Percentiles rank a stretch among this genome's conserved stretches.
phyloP scores from a whole-genome alignment of 2,113 vertebrate species.

The Prolemur simus region DNA sequence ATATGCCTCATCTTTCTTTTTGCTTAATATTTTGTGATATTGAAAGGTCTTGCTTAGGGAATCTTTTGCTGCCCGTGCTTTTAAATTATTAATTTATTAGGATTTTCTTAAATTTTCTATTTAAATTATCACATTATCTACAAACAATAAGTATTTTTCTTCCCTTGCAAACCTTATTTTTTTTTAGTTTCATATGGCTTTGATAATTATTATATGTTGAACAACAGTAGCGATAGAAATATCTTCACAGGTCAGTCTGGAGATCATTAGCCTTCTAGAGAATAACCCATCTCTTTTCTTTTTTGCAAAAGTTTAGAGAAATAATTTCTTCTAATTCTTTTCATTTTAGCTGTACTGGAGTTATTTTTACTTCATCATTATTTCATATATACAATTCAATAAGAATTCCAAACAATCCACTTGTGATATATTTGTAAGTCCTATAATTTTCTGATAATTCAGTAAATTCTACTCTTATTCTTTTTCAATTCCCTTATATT shows the following conservation, averaged over 20 bases:
- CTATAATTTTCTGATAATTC: background rate
- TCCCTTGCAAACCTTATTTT: background rate
- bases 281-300: background rate
- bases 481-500: background rate
- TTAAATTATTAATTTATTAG: background rate
- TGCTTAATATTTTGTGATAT: background rate
- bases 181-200: background rate
- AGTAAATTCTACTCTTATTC: background rate
- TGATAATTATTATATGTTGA: background rate
- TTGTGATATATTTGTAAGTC: background rate
- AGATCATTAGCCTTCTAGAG: background rate
- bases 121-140: background rate
- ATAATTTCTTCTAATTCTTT: background rate
- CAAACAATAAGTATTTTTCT: background rate
- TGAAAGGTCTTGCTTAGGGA: background rate
- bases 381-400: background rate
- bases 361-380: background rate
- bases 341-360: background rate
- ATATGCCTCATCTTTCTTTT: too few relatives aligned
- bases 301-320: background rate
- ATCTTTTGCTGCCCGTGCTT: background rate
- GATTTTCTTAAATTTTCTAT: background rate
- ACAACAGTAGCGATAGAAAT: background rate
- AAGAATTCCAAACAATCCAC: background rate
- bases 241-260: background rate